Evolutionary conservation across 1,140 invertebrate species (phyloP).

Genomic region (Periplaneta americana): DNA sequence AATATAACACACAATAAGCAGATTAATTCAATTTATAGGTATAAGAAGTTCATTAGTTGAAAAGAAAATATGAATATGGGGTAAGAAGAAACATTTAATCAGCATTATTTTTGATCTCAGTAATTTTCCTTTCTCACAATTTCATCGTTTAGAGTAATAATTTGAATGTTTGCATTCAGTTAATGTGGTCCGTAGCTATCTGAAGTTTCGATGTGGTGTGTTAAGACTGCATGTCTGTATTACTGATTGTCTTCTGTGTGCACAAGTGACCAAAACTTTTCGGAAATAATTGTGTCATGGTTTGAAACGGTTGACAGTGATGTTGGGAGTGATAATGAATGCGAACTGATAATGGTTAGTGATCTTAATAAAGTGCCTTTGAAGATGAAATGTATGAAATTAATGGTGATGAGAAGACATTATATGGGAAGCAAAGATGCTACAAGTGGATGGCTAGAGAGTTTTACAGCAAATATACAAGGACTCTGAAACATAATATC

Average conservation of each 20-base stretch:
- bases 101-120: no score
- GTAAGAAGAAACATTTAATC: no score
- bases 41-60: no score
- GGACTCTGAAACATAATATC: background rate
- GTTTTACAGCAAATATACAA: background rate
- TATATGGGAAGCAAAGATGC: background rate
- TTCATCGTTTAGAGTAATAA: background rate
- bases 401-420: background rate
- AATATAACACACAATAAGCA: no score
- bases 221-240: background rate
- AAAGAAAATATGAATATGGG: no score
- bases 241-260: background rate
- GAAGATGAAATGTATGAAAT: background rate
- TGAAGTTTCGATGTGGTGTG: background rate
- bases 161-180: no score
- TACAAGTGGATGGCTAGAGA: background rate
- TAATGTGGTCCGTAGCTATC: no score
- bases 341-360: background rate
- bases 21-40: no score
- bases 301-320: background rate
- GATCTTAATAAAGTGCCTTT: background rate
- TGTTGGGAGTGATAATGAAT: no score
- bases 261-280: background rate
- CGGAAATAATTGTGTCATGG: background rate
- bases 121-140: no score